phyloP scores from a whole-genome alignment of 2,797 vertebrate genomes.

The Myotis planiceps region DNA sequence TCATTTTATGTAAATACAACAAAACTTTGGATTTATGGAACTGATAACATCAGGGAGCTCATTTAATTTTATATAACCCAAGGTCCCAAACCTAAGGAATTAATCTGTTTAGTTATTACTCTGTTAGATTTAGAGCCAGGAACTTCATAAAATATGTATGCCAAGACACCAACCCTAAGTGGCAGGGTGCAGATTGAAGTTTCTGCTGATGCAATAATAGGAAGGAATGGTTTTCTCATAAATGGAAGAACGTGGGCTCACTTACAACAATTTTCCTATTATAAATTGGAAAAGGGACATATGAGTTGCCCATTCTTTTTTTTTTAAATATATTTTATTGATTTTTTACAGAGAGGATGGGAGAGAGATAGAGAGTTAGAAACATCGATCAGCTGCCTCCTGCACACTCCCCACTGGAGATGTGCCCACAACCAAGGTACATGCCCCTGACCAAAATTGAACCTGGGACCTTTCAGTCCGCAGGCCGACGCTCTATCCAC shows the following conservation, averaged over 20 bases:
- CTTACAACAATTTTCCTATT: background rate
- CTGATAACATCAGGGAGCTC: constrained; percentile 71
- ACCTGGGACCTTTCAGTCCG: no score
- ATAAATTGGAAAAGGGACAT: background rate
- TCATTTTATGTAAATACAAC: constrained; percentile 76
- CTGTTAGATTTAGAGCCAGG: constrained; percentile 61
- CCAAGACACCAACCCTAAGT: background rate
- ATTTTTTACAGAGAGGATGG: no score
- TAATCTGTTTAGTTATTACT: constrained; percentile 60
- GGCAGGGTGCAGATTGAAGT: background rate
- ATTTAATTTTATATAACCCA: constrained; percentile 76
- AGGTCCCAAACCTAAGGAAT: constrained; percentile 64
- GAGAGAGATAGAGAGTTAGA: no score
- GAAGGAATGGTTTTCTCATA: background rate
- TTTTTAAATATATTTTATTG: no score
- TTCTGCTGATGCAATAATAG: background rate
- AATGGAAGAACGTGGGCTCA: background rate
- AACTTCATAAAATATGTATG: constrained; percentile 62
- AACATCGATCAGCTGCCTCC: no score
- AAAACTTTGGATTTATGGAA: constrained; percentile 74
- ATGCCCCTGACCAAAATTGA: no score
- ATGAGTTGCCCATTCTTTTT: background rate
- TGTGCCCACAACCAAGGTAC: no score
- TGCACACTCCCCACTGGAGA: no score
- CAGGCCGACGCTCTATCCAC: no score